phyloP scores from a whole-genome alignment of 1,140 invertebrate genomes.

The Halyomorpha halys region DNA sequence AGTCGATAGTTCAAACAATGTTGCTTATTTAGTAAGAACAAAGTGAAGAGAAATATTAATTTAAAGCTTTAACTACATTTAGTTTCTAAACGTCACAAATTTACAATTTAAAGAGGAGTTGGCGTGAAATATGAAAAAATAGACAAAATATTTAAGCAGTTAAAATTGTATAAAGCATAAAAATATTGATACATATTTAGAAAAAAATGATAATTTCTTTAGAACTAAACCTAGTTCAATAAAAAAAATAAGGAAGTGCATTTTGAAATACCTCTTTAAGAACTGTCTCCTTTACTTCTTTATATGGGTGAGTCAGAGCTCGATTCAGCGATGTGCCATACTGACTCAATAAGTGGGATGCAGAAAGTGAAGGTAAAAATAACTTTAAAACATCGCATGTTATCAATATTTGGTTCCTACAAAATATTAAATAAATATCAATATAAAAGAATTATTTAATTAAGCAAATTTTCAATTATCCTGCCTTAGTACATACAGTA shows the following conservation, averaged over 20 bases:
- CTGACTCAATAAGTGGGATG: conserved; percentile 35
- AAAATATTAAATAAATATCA: conserved; percentile 29
- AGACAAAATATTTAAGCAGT: too few species aligned
- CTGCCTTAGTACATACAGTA: too few species aligned
- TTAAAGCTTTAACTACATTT: too few species aligned
- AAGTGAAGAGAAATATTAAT: too few species aligned
- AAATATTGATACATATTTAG: too few species aligned
- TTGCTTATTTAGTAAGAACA: too few species aligned
- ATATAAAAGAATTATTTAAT: conserved; percentile 20
- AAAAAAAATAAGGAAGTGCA: not conserved
- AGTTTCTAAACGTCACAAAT: too few species aligned
- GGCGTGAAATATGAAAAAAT: too few species aligned
- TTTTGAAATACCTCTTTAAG: conserved; percentile 35
- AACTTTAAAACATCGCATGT: conserved; percentile 39
- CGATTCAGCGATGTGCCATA: conserved; percentile 36
- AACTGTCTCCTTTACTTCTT: conserved; percentile 35
- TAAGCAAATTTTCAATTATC: not conserved
- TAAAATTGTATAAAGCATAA: too few species aligned
- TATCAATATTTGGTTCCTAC: conserved; percentile 37
- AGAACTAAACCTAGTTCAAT: not conserved
- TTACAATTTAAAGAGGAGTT: too few species aligned
- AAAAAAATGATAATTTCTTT: too few species aligned
- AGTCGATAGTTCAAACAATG: too few species aligned
- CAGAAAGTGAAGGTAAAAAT: conserved; percentile 36
- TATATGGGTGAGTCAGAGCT: conserved; percentile 37